Percentiles rank a stretch among this genome's conserved stretches.
phyloP scores from a whole-genome alignment of 1,140 invertebrate genomes.

The Aphelenchoides avenae region DNA sequence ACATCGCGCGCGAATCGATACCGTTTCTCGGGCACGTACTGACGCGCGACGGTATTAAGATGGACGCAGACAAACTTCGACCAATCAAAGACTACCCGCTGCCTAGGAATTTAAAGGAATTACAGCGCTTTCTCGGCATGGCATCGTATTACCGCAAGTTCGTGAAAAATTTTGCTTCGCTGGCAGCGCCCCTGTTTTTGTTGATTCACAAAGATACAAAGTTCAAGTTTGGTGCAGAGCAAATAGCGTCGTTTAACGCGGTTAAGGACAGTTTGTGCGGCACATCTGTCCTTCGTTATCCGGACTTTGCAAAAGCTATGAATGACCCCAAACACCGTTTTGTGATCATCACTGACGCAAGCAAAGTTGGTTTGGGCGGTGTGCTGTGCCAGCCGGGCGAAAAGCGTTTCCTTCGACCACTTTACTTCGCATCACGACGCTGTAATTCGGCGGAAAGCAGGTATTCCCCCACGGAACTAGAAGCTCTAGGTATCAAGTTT shows the following conservation, averaged over 20 bases:
- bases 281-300: slow-evolving; percentile 23
- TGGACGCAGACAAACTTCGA: slow-evolving; percentile 21
- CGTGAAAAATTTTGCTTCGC: slow-evolving; percentile 14
- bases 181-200: slow-evolving; percentile 15
- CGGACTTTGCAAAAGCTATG: slow-evolving; percentile 16
- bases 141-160: slow-evolving; percentile 22
- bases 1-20: slow-evolving; percentile 36
- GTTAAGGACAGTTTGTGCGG: slow-evolving; percentile 26
- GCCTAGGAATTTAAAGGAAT: slow-evolving; percentile 1
- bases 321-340: slow-evolving; percentile 23
- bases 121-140: slow-evolving; percentile 24
- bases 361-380: slow-evolving; percentile 20
- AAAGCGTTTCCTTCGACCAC: slow-evolving; percentile 15
- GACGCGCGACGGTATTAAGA: slow-evolving; percentile 23
- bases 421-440: not conserved
- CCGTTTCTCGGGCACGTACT: slow-evolving; percentile 29
- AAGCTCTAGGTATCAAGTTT: slow-evolving; percentile 19
- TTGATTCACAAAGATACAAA: slow-evolving; percentile 14
- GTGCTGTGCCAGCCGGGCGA: slow-evolving; percentile 37
- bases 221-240: slow-evolving; percentile 14
- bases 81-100: slow-evolving; percentile 5
- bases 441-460: slow-evolving; percentile 11
- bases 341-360: slow-evolving; percentile 37
- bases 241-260: slow-evolving; percentile 23
- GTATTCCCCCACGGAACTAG: slow-evolving; percentile 18